Base-by-base conservation (phyloP, 2,888 invertebrate genomes). In the Ornithoptera alexandrae region DNA sequence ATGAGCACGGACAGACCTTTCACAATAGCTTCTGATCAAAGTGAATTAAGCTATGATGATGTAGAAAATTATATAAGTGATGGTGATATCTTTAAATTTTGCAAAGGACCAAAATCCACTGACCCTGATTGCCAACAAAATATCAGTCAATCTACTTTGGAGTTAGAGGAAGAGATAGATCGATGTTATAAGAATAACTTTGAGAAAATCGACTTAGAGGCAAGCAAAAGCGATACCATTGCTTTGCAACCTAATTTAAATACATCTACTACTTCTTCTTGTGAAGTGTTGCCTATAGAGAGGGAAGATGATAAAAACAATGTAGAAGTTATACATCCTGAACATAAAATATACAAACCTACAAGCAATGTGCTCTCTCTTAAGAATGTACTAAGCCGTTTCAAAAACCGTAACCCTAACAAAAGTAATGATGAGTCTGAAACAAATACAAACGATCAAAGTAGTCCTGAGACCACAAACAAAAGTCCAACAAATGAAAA, bases 271-370 rank as follows among this genome's bases (percentile, higher is more conserved):
- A 94, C 91, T 15, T 94, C 93, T 0, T 94, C 93, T 5, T 94
- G 94, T 74, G 94, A 93, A 81, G 90, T 93, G 1, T 78, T 94
- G 62, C 87, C 93, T 8, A 72, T 81, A 59, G 90, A 93, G 7
- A 86, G 83, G n/a, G 91, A 84, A 53, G 87, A 87, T 74, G 90
- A 76, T 75, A 94, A 89, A 79, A 90, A 79, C 78, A 91, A 76
- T 78, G 86, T 85, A 74, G 93, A 87, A 82, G 86, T 93, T 3
- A 93, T 95, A 72, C 96, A 96, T 80, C 97, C 97, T 0, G 96
- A 96, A 79, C 96, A 97, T 82, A 96, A 95, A 86, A 96, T 96
- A 76, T 96, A 96, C 79, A 94, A 96, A 73, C 94, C 95, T 62
- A 93, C 94, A 0, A 92, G 93, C 63, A 94, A 91, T 72, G 86